Conservation (phyloP, 2,113 vertebrate genomes). For the Sander lucioperca region DNA sequence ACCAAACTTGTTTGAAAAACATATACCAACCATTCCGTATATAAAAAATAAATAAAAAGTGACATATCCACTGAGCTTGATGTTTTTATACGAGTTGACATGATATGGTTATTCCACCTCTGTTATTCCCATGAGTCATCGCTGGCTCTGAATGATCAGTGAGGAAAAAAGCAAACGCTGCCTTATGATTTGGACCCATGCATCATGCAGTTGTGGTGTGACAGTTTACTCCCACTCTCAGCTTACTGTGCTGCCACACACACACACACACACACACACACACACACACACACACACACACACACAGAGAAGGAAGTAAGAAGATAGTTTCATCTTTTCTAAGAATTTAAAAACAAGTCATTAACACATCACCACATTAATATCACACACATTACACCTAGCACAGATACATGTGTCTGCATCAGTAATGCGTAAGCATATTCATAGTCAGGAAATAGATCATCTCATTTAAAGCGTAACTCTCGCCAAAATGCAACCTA, state of each 20-base stretch:
- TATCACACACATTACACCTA: background rate
- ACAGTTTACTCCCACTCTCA: slow-evolving; percentile 64
- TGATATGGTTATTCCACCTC: slow-evolving; percentile 52
- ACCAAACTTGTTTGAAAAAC: background rate
- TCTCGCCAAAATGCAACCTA: too few relatives aligned
- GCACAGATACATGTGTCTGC: background rate
- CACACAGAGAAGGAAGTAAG: background rate
- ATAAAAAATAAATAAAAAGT: background rate
- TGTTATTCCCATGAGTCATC: slow-evolving; percentile 51
- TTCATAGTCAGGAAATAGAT: background rate
- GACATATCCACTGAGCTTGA: slow-evolving; percentile 9
- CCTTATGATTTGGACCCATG: slow-evolving; percentile 57
- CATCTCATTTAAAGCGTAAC: too few relatives aligned
- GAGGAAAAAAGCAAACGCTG: slow-evolving; percentile 50
- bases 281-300: background rate
- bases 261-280: background rate
- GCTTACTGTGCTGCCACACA: slow-evolving; percentile 40
- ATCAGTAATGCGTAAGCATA: background rate
- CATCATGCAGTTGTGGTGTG: slow-evolving; percentile 54
- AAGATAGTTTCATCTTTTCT: background rate
- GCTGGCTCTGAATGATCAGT: slow-evolving; percentile 44
- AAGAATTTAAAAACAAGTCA: too few relatives aligned
- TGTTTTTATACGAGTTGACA: slow-evolving; percentile 32
- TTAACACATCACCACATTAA: too few relatives aligned
- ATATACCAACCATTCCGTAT: background rate